Evolutionary conservation across 2,888 invertebrate species (phyloP), one percentile per base, ranked within the genome.

Genomic region (Campopleginae sp.): DNA sequence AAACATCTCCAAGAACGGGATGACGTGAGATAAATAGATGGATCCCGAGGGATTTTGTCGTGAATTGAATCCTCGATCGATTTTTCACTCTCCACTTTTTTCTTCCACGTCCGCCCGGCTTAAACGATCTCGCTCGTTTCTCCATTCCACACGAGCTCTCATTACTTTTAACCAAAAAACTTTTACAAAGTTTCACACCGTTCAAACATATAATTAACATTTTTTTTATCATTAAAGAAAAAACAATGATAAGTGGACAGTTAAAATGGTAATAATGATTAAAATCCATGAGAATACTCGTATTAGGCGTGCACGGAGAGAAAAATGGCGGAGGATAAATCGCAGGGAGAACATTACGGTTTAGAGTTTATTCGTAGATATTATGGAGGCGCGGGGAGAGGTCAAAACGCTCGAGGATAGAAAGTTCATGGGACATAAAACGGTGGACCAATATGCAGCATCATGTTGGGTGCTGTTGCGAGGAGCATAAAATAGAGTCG

Each of bases 1-100:
- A 86, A 90, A 88, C 89, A 90, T 89, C 86, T 87, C 61, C 88
- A 89, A 89, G 89, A 90, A 90, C 88, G 85, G 88, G 84, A 80
- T 84, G 70, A 79, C 54, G 54, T 54, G 70, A 90, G 91, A 90
- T 90, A 90, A 90, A 89, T 87, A 86, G 87, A 82, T 89, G 86
- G 86, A 86, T 77, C 71, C 54, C 42, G 31, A 19, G 31, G 77
- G 77, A 66, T 54, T 54, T 61, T 63, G 63, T 23, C 17, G 19
- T 19, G 65, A 33, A 38, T 65, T 33, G 66, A 66, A 38, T 38
- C 19, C 12, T 23, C 12, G 12, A 66, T 66, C 66, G 38, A 66
- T 66, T 23, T 66, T 66, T 42, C 66, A 14, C 38, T 66, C 42
- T 23, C n/a, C n/a, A 14, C 8, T 14, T 0, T 58, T 23, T 27